phyloP scores from a whole-genome alignment of 2,888 invertebrate species.

The Calameuta filiformis region DNA sequence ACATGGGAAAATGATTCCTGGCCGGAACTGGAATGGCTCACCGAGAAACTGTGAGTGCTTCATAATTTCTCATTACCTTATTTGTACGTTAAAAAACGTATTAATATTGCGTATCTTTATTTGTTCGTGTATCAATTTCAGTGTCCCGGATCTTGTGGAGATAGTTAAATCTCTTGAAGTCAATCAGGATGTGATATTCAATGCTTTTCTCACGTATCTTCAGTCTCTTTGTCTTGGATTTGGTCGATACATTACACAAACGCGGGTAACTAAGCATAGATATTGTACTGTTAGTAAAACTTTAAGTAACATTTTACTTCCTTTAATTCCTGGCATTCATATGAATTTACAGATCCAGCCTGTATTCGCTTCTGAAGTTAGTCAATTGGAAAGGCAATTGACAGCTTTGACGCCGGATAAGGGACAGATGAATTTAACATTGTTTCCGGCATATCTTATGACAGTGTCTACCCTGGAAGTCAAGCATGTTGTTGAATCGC shows the following conservation, averaged over 20 bases:
- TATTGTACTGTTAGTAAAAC: background rate
- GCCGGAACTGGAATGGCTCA: slow-evolving; percentile 78
- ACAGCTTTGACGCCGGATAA: slow-evolving; percentile 68
- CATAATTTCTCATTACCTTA: background rate
- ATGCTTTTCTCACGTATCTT: slow-evolving; percentile 70
- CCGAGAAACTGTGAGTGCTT: slow-evolving; percentile 71
- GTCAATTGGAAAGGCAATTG: slow-evolving; percentile 73
- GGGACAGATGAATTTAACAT: slow-evolving; percentile 69
- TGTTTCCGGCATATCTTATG: slow-evolving; percentile 74
- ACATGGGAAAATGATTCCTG: slow-evolving; percentile 70
- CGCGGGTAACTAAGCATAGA: slow-evolving; percentile 53
- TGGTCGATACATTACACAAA: slow-evolving; percentile 72
- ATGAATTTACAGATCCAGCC: slow-evolving; percentile 66
- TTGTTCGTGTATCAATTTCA: slow-evolving; percentile 52
- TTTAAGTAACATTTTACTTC: background rate
- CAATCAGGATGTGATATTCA: slow-evolving; percentile 68
- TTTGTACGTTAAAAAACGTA: background rate
- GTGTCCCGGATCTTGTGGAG: slow-evolving; percentile 71
- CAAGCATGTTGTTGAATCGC: slow-evolving; percentile 68
- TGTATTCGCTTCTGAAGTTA: slow-evolving; percentile 70
- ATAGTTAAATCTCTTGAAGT: slow-evolving; percentile 70
- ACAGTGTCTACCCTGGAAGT: slow-evolving; percentile 68
- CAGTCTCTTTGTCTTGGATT: slow-evolving; percentile 74
- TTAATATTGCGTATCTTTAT: slow-evolving; percentile 8
- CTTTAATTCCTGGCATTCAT: background rate